These are phyloP conservation scores for Bradypodion ventrale DNA, from an alignment of 2,797 vertebrate species.

Conservation along the genomic window DNA sequence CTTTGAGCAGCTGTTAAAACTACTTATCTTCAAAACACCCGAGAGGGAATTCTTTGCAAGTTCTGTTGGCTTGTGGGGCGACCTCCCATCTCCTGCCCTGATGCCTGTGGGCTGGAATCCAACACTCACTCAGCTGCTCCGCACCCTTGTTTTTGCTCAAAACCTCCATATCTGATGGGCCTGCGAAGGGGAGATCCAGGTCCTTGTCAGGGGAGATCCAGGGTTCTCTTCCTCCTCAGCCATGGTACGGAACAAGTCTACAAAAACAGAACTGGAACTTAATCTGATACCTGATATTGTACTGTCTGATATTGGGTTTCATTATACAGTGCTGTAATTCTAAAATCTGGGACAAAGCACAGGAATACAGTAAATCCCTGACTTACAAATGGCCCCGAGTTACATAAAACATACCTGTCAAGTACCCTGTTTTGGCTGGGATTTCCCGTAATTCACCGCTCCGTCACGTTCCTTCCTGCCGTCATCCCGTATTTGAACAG, in stretches of 20 bases:
- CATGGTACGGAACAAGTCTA: background rate
- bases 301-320: conserved; percentile 19
- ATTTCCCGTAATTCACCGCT: too few relatives aligned
- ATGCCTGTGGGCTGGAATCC: background rate
- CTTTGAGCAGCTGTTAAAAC: conserved; percentile 7
- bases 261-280: conserved; percentile 19
- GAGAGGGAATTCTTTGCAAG: background rate
- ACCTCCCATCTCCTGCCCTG: background rate
- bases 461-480: too few relatives aligned
- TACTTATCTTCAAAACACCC: background rate
- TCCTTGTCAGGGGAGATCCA: too few relatives aligned
- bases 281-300: conserved; percentile 2
- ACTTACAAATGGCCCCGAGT: too few relatives aligned
- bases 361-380: too few relatives aligned
- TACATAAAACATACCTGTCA: too few relatives aligned
- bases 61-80: background rate
- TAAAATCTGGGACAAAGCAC: background rate
- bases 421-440: too few relatives aligned
- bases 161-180: background rate
- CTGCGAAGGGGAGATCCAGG: background rate
- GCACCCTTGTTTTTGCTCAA: background rate
- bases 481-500: too few relatives aligned
- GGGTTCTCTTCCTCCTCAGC: too few relatives aligned
- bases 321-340: background rate
- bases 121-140: background rate